Base-by-base conservation (phyloP, 2,888 invertebrate genomes). In the Drosophila histrio region DNA sequence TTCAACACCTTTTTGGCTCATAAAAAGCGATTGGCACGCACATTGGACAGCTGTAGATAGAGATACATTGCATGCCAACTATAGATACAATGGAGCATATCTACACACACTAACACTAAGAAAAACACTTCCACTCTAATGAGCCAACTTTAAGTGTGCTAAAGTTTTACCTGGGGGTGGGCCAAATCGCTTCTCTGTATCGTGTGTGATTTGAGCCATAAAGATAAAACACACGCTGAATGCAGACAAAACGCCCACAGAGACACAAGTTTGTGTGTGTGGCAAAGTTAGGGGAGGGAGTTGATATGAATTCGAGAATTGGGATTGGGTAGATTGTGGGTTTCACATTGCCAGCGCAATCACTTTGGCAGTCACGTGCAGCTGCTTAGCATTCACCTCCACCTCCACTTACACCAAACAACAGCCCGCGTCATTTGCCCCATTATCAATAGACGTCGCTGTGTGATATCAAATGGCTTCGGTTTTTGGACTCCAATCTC, bases 331-430 rank as follows among this genome's bases (percentile, higher is more conserved):
- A 30, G 39, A 32, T 56, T 61, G 62, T 41, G 54, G 58, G 44
- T 47, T 36, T 63, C 43, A 26, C n/a, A 34, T 28, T 69, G 57
- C 36, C 47, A 32, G 63, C 38, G 50, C 58, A 66, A 61, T 64
- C 79, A 82, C 72, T 85, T 82, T 70, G 61, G 81, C 72, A 82
- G 82, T 82, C 87, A 82, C 82, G 82, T 82, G 87, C 87, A 82
- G 85, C 87, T 82, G 79, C 82, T 82, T 87, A 81, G 85, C 80
- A 80, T 77, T 77, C 50, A 62, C 44, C 54, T 56, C 59, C 76
- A 59, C 8, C 9, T 19, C 13, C 47, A 72, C 47, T n/a, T 13
- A 24, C 49, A 39, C 7, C 47, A 52, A 67, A 43, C 39, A 57
- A 26, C 46, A 44, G 59, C 77, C 73, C 80, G 84, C 71, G 70